phyloP scores from a whole-genome alignment of 2,113 vertebrate species.

The Copsychus sechellarum region DNA sequence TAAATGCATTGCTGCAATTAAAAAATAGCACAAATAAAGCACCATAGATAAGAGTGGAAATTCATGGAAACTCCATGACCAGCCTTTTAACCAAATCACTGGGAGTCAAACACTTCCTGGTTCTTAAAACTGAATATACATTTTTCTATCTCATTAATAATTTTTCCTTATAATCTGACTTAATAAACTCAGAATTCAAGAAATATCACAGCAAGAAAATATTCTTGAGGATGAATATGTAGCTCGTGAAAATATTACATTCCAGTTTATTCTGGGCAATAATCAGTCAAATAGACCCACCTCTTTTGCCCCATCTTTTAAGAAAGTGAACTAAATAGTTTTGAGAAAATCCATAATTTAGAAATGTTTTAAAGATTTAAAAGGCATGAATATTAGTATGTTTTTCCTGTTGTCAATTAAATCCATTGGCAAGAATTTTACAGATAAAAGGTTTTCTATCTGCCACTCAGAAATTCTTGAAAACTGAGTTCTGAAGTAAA shows the following conservation, averaged over 20 bases:
- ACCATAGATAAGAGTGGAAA: neutral
- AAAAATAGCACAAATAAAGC: neutral
- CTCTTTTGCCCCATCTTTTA: neutral
- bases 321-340: neutral
- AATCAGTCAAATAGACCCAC: neutral
- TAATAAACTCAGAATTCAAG: neutral
- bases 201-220: neutral
- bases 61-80: neutral
- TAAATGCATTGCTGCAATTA: neutral
- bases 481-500: neutral
- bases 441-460: neutral
- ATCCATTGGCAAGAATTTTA: neutral
- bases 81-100: neutral
- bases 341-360: neutral
- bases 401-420: neutral
- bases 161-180: neutral
- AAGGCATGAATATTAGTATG: rapidly evolving
- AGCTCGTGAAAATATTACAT: neutral
- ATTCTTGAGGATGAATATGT: neutral
- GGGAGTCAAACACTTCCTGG: neutral
- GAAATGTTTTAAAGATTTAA: neutral
- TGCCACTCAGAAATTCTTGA: neutral
- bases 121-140: neutral
- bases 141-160: neutral
- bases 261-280: neutral